Percentiles rank a stretch among this genome's conserved stretches.
Conservation (phyloP, 2,888 invertebrate genomes). For the Mactromeris polynyma region DNA sequence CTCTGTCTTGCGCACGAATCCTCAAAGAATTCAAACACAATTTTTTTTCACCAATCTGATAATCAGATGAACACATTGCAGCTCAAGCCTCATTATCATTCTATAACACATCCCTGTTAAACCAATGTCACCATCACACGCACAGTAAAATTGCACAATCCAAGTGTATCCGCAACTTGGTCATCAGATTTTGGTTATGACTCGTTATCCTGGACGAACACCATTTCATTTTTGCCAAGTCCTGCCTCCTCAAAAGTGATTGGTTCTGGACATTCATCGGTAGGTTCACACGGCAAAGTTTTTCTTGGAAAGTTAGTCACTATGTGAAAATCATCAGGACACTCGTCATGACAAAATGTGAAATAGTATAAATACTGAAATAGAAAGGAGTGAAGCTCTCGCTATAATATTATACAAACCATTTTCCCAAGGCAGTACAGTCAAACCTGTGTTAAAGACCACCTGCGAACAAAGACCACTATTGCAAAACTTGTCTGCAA, state of each 20-base stretch:
- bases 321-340: constrained; percentile 97
- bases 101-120: background rate
- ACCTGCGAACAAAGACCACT: too few species aligned
- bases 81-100: background rate
- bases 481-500: too few species aligned
- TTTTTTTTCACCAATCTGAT: background rate
- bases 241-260: constrained; percentile 92
- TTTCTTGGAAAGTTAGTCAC: constrained; percentile 98
- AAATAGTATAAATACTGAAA: constrained; percentile 96
- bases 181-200: constrained; percentile 87
- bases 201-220: constrained; percentile 97
- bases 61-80: background rate
- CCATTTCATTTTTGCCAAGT: constrained; percentile 95
- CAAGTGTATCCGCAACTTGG: background rate
- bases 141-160: background rate
- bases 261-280: constrained; percentile 87
- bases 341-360: constrained; percentile 97
- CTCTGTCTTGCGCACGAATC: background rate
- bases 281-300: constrained; percentile 91
- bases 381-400: constrained; percentile 55
- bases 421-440: too few species aligned
- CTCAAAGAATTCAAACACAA: background rate
- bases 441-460: too few species aligned
- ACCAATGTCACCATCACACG: too few species aligned
- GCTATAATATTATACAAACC: too few species aligned